phyloP scores from a whole-genome alignment of 2,888 invertebrate genomes.

The Theretra japonica region DNA sequence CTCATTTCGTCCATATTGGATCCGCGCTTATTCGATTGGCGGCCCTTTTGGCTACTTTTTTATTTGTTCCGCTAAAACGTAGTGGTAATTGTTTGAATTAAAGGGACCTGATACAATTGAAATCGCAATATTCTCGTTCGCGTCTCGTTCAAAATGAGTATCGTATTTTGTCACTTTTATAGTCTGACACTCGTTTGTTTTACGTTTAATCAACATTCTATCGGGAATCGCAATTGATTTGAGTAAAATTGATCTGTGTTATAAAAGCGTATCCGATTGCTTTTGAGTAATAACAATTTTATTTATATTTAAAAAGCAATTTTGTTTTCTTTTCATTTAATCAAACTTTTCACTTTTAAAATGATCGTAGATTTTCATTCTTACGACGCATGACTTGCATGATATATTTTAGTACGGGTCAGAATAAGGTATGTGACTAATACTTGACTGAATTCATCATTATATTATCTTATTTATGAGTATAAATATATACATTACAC shows the following conservation, averaged over 20 bases:
- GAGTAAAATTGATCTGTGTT: constrained; percentile 1
- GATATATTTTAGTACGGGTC: no score
- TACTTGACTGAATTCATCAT: no score
- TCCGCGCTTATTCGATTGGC: constrained; percentile 65
- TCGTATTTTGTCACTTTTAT: constrained; percentile 30
- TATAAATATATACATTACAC: no score
- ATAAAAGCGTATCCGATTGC: background rate
- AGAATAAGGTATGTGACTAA: no score
- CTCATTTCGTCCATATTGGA: constrained; percentile 70
- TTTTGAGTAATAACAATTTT: background rate
- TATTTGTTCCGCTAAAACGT: constrained; percentile 45
- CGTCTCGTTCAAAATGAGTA: constrained; percentile 21
- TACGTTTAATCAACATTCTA: constrained; percentile 29
- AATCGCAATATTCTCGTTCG: constrained; percentile 38
- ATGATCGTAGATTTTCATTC: no score
- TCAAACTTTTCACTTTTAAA: no score
- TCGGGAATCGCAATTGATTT: constrained; percentile 5
- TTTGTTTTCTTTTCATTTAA: background rate
- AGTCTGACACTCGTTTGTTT: constrained; percentile 29
- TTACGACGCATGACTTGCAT: no score
- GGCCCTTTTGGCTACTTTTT: constrained; percentile 51
- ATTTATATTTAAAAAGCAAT: background rate
- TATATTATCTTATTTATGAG: no score
- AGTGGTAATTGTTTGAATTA: constrained; percentile 46
- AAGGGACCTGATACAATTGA: constrained; percentile 40